phyloP scores from a whole-genome alignment of 2,888 invertebrate genomes.

The Busseola fusca region DNA sequence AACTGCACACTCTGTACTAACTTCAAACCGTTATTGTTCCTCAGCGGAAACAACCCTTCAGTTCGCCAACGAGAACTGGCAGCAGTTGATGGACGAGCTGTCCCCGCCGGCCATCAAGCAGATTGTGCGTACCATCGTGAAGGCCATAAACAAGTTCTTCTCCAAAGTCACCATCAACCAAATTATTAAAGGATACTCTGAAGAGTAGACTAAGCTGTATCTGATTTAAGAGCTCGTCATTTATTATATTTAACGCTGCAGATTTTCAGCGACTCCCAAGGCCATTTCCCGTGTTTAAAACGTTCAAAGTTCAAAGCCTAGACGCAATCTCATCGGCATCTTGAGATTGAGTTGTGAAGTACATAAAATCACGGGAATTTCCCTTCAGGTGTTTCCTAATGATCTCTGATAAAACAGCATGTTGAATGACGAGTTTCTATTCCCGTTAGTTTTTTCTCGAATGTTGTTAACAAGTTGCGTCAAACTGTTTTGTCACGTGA shows the following conservation, averaged over 20 bases:
- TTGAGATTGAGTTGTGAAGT: background rate
- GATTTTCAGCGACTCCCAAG: background rate
- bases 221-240: conserved; percentile 1
- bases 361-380: background rate
- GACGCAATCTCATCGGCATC: background rate
- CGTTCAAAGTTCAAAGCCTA: background rate
- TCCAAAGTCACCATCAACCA: conserved; percentile 69
- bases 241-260: background rate
- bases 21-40: conserved; percentile 1
- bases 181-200: conserved; percentile 73
- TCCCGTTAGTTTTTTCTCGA: background rate
- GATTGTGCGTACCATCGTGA: conserved; percentile 80
- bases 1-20: background rate
- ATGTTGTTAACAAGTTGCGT: conserved; percentile 4
- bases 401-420: background rate
- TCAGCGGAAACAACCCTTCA: conserved; percentile 81
- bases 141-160: conserved; percentile 85
- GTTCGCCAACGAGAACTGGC: conserved; percentile 86
- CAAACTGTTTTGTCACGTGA: conserved; percentile 4
- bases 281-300: background rate
- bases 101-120: conserved; percentile 85
- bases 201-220: conserved; percentile 40
- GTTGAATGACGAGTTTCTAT: conserved; percentile 12
- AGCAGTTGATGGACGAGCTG: conserved; percentile 85
- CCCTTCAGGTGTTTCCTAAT: background rate